Evolutionary conservation across 2,113 vertebrate species (phyloP).

Genomic region (Ailurus styani): DNA sequence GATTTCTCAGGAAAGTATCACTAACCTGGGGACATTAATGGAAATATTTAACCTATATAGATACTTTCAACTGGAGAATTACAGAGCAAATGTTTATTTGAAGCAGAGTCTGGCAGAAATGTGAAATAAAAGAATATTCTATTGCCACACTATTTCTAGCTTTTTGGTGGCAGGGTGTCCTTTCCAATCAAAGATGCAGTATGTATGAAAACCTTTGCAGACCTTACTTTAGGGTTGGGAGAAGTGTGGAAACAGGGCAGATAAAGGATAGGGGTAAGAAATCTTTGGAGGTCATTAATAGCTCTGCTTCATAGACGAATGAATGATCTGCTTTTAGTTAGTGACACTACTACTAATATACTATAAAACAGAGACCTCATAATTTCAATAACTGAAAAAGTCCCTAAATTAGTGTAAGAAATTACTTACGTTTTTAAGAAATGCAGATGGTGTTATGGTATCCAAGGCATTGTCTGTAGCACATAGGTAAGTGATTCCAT

Average conservation of each 20-base stretch:
- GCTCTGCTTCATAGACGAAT: neutral
- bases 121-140: neutral
- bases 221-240: neutral
- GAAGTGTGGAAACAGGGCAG: neutral
- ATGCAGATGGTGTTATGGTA: slow-evolving; percentile 44
- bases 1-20: slow-evolving; percentile 75
- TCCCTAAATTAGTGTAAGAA: neutral
- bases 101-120: slow-evolving; percentile 3
- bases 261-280: neutral
- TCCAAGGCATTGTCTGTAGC: slow-evolving; percentile 66
- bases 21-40: slow-evolving; percentile 74
- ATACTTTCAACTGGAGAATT: slow-evolving; percentile 15
- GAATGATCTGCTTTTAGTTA: neutral
- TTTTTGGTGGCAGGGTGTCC: neutral
- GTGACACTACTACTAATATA: neutral
- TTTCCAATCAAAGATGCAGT: neutral
- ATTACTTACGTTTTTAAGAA: slow-evolving; percentile 67
- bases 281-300: neutral
- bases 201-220: neutral
- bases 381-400: slow-evolving; percentile 19
- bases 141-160: neutral
- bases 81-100: neutral
- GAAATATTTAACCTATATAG: neutral
- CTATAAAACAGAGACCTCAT: neutral
- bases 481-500: slow-evolving; percentile 70